Evolutionary conservation across 2,888 invertebrate genomes (phyloP), one percentile per base, ranked within the genome.

Genomic region (Zaprionus bogoriensis): DNA sequence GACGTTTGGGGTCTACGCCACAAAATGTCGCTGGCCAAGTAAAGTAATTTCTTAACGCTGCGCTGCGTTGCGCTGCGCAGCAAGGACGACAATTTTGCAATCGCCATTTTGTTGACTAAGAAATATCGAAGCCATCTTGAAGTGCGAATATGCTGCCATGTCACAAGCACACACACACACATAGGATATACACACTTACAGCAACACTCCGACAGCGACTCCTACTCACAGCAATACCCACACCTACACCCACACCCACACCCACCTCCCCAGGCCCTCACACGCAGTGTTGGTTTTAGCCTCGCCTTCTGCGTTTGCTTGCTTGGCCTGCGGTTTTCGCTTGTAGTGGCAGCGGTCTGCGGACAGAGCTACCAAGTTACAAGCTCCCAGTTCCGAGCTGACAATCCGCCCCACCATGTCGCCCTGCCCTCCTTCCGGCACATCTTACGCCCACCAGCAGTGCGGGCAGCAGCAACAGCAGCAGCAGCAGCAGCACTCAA

Each of bases 61-160:
- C 82, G 59, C 45, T 59, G 65, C 60, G 47, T 51, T 44, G n/a
- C n/a, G 63, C 58, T 45, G 12, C 2, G 6, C 17, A 48, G 60
- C 69, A 52, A 76, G 74, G 66, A 77, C 83, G 86, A 77, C 84
- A 77, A 74, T 85, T 86, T 86, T 82, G 86, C 81, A 82, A 82
- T 84, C 72, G 82, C 81, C 86, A 86, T 86, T 86, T 80, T 80
- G 84, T 82, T 82, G 82, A 82, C 82, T 86, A 87, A 87, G 87
- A 87, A 83, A 87, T 87, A 86, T 83, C 82, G 82, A 84, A 86
- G 87, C 82, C 74, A 87, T 82, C 75, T 83, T 83, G 76, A 84
- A 87, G 81, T 84, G 78, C 84, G 81, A 86, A 75, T 84, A 86
- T 80, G 73, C 80, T 72, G 67, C 70, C 65, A 73, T 75, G 77